These are phyloP conservation scores for Acanthosepion esculentum DNA, from an alignment of 2,888 invertebrate species.

Conservation along the genomic window DNA sequence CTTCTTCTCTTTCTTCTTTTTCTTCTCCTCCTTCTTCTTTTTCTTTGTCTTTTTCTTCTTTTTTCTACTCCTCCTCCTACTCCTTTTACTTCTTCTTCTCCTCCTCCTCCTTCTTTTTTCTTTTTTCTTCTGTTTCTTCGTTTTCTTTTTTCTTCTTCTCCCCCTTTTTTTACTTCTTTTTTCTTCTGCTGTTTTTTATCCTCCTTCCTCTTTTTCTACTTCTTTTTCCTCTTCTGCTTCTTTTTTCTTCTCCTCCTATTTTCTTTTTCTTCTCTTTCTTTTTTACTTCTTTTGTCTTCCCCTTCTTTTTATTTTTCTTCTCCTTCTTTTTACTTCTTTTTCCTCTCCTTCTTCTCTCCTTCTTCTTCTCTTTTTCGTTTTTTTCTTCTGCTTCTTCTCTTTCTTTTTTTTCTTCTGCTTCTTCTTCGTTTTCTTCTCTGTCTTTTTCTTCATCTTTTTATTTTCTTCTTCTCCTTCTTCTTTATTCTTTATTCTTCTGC, in stretches of 20 bases:
- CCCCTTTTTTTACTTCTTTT: not conserved
- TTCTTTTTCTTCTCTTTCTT: not conserved
- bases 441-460: not conserved
- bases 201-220: constrained; percentile 36
- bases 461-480: not conserved
- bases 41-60: constrained; percentile 46
- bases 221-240: constrained; percentile 48
- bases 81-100: too few relatives aligned
- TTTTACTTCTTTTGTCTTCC: not conserved
- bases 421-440: not conserved
- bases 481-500: not conserved
- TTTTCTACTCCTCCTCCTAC: too few relatives aligned
- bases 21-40: constrained; percentile 40
- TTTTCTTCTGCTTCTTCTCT: too few relatives aligned
- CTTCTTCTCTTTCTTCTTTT: constrained; percentile 36
- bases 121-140: too few relatives aligned
- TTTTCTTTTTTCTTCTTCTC: not conserved
- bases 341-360: not conserved
- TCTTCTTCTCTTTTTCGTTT: not conserved
- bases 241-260: too few relatives aligned
- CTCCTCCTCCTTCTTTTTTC: too few relatives aligned
- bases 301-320: too few relatives aligned
- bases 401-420: too few relatives aligned
- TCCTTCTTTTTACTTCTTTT: not conserved
- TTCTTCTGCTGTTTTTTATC: constrained; percentile 44